These are phyloP conservation scores for Sebastes miniatus DNA, from an alignment of 2,797 vertebrate genomes.

Conservation along the genomic window DNA sequence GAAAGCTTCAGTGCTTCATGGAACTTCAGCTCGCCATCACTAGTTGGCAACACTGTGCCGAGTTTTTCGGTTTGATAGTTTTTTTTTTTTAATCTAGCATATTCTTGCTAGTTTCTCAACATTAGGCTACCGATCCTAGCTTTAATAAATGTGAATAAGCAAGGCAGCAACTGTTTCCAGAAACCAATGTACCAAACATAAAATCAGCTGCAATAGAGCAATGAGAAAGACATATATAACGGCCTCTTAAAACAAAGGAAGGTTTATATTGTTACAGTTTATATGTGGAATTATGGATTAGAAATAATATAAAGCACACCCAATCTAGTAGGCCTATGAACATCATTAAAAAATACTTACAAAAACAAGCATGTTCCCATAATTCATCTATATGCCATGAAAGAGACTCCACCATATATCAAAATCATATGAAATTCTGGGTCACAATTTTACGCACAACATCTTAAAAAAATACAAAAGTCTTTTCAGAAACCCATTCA, in stretches of 20 bases:
- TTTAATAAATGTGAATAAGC: neutral
- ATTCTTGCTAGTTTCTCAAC: no score
- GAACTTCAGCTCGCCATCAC: no score
- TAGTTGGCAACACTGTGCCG: no score
- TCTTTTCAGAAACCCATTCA: neutral
- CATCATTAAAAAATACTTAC: slow-evolving; percentile 30
- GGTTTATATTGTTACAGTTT: neutral
- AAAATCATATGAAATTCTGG: slow-evolving; percentile 39
- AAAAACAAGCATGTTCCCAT: slow-evolving; percentile 26
- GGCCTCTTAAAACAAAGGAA: neutral
- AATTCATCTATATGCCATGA: neutral
- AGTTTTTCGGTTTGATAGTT: no score
- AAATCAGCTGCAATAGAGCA: neutral
- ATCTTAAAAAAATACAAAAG: slow-evolving; percentile 39
- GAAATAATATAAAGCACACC: neutral
- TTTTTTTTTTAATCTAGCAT: no score
- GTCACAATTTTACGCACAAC: slow-evolving; percentile 2
- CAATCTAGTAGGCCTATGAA: neutral
- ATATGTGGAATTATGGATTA: neutral
- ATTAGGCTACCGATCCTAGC: no score
- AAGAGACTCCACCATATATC: slow-evolving; percentile 15
- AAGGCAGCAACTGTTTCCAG: neutral
- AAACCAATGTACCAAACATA: neutral
- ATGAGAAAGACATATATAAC: neutral
- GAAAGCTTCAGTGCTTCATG: no score